These are phyloP conservation scores for Campylorhamphus procurvoides DNA, from an alignment of 2,113 vertebrate species.

Conservation along the genomic window DNA sequence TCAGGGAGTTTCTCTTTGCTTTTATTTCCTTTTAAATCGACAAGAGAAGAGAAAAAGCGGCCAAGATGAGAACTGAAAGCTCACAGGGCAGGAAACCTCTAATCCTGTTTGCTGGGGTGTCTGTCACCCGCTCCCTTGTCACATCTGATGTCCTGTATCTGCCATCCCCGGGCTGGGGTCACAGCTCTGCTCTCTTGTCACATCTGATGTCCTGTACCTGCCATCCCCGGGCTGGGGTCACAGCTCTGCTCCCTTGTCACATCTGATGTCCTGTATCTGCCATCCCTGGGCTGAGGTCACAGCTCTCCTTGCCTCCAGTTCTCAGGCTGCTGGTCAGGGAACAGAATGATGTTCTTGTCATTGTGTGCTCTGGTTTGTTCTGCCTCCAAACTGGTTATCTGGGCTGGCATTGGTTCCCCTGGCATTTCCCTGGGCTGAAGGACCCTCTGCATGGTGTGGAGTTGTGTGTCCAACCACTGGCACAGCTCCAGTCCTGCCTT, in stretches of 20 bases:
- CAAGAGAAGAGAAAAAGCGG: neutral
- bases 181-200: no score
- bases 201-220: no score
- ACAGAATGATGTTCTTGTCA: neutral
- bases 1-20: neutral
- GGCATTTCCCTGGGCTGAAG: neutral
- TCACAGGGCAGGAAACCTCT: neutral
- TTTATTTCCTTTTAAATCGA: neutral
- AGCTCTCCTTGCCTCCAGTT: neutral
- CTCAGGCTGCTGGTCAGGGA: fast-evolving
- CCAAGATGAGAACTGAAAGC: neutral
- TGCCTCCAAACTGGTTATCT: neutral
- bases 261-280: no score
- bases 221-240: no score
- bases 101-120: neutral
- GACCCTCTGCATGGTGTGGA: neutral
- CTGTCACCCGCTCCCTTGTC: neutral
- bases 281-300: no score
- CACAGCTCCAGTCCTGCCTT: neutral
- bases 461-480: fast-evolving
- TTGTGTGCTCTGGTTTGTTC: neutral
- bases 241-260: no score
- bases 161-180: no score
- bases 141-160: neutral
- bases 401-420: neutral